phyloP scores from a whole-genome alignment of 2,113 vertebrate species.

The Hypomesus transpacificus region DNA sequence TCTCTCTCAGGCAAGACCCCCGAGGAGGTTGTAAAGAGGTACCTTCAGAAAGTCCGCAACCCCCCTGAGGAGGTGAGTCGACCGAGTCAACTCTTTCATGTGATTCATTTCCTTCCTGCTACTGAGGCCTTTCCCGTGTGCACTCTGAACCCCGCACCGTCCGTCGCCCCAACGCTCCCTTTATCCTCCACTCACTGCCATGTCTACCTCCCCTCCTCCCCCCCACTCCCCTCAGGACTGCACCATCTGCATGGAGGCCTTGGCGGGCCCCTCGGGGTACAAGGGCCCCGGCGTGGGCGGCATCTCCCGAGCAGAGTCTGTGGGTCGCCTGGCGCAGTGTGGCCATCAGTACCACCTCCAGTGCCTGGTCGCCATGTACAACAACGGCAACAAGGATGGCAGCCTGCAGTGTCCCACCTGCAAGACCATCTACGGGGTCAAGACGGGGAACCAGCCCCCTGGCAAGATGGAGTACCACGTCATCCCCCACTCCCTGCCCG shows the following conservation, averaged over 20 bases:
- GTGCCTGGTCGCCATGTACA: conserved; percentile 96
- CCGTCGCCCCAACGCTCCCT: no score
- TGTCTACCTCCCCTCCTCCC: not conserved
- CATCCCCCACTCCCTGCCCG: conserved; percentile 91
- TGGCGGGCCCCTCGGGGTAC: conserved; percentile 85
- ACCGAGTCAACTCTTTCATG: no score
- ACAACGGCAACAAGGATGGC: conserved; percentile 94
- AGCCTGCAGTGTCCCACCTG: conserved; percentile 96
- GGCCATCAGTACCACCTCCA: conserved; percentile 91
- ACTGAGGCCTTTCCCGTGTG: no score
- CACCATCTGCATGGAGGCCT: conserved; percentile 94
- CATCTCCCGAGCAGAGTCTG: conserved; percentile 79
- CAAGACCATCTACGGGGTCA: conserved; percentile 96
- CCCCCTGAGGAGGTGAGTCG: conserved; percentile 86
- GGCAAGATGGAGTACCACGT: conserved; percentile 98
- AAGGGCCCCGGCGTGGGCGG: conserved; percentile 80
- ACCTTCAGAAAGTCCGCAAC: conserved; percentile 92
- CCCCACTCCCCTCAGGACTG: conserved; percentile 76
- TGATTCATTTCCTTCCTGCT: no score
- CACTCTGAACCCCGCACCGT: no score
- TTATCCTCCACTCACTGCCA: no score
- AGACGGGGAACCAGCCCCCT: conserved; percentile 93
- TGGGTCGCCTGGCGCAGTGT: conserved; percentile 86
- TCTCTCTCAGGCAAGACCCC: conserved; percentile 82
- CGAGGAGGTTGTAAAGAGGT: conserved; percentile 90